Evolutionary conservation across 2,888 invertebrate species (phyloP).

Genomic region (Ennomos erosarius): DNA sequence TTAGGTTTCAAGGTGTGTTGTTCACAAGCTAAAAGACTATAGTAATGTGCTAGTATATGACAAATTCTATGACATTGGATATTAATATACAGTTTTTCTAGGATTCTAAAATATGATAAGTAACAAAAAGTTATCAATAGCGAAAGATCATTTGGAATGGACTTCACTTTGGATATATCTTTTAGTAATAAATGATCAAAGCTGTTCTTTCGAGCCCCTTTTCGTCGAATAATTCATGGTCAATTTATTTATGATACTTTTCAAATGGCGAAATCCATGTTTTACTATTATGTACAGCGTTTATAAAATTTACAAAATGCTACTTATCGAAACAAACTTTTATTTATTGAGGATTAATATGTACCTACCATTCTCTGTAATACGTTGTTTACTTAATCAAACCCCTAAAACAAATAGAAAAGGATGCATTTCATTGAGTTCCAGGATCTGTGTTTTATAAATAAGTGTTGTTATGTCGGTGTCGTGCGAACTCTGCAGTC

Average conservation of each 20-base stretch:
- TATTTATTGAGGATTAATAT: not conserved
- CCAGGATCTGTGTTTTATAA: slow-evolving; percentile 47
- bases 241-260: slow-evolving; percentile 27
- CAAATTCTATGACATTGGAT: too few relatives aligned
- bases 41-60: too few relatives aligned
- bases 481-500: slow-evolving; percentile 19
- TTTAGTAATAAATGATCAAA: too few relatives aligned
- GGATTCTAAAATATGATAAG: too few relatives aligned
- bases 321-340: not conserved
- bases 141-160: too few relatives aligned
- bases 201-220: too few relatives aligned
- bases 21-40: too few relatives aligned
- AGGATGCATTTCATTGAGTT: slow-evolving; percentile 52
- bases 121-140: too few relatives aligned
- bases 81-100: too few relatives aligned
- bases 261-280: slow-evolving; percentile 12
- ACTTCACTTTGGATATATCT: too few relatives aligned
- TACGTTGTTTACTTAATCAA: slow-evolving; percentile 13
- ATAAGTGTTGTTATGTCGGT: slow-evolving; percentile 43
- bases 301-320: slow-evolving; percentile 6
- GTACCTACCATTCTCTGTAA: slow-evolving; percentile 10
- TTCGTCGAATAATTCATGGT: not conserved
- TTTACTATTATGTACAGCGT: not conserved
- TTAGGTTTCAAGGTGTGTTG: too few relatives aligned
- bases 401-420: slow-evolving; percentile 17